Conservation (phyloP, 2,113 vertebrate genomes). For the Geococcyx californianus region DNA sequence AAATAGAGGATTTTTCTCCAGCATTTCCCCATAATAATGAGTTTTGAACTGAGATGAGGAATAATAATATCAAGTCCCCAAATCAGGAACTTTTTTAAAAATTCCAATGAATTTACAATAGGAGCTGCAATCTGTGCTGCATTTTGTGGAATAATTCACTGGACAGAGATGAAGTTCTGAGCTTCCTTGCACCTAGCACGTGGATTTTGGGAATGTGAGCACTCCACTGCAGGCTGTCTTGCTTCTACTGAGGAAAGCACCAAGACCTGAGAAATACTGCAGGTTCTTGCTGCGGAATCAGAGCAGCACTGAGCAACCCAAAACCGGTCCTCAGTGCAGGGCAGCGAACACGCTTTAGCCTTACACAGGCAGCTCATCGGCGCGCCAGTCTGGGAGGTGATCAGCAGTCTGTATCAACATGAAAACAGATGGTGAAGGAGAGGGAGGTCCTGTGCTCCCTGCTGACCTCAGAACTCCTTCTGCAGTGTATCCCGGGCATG, state of each 20-base stretch:
- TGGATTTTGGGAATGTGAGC: not conserved
- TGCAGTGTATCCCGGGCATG: not conserved
- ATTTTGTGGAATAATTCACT: not conserved
- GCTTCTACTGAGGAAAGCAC: fast-evolving
- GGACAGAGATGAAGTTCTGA: not conserved
- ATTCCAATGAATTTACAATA: not conserved
- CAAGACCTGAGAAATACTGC: not conserved
- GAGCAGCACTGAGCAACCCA: not conserved
- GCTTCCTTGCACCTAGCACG: not conserved
- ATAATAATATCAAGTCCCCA: not conserved
- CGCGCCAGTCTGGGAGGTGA: not conserved
- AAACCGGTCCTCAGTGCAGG: not conserved
- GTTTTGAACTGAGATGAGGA: not conserved
- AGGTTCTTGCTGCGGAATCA: not conserved
- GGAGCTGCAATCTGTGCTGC: not conserved
- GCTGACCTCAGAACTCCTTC: not conserved
- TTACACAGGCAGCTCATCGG: not conserved
- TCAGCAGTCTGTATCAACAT: fast-evolving
- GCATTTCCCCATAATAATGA: not conserved
- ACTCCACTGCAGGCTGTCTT: not conserved
- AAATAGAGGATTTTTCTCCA: not conserved
- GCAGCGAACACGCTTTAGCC: not conserved
- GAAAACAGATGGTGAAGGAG: not conserved
- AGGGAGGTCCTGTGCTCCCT: not conserved
- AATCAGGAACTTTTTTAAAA: not conserved